Conservation (phyloP, 2,888 invertebrate species). For the Yponomeuta malinellus region DNA sequence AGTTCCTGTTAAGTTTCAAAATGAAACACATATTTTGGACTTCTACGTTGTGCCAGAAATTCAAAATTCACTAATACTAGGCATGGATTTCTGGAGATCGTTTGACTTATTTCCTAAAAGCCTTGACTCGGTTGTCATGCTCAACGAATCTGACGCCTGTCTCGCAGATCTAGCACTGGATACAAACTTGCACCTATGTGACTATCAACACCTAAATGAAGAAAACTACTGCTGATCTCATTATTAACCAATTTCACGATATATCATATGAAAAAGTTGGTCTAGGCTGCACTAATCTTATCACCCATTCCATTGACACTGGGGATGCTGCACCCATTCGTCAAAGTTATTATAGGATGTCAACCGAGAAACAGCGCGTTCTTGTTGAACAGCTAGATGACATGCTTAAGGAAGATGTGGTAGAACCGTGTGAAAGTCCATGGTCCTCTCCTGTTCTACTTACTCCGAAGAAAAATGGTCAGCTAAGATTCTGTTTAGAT, state of each 20-base stretch:
- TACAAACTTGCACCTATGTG: not conserved
- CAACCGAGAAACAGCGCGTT: slow-evolving; percentile 26
- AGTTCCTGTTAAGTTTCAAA: slow-evolving; percentile 11
- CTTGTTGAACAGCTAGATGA: slow-evolving; percentile 16
- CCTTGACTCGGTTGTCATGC: not conserved
- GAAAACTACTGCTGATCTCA: slow-evolving; percentile 7
- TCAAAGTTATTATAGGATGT: slow-evolving; percentile 25
- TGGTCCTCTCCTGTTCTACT: slow-evolving; percentile 27
- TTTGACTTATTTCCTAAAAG: slow-evolving; percentile 9
- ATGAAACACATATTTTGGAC: not conserved
- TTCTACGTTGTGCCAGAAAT: slow-evolving; percentile 14
- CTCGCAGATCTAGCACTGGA: not conserved
- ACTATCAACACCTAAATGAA: slow-evolving; percentile 11
- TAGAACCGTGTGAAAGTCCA: slow-evolving; percentile 27
- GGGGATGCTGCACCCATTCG: slow-evolving; percentile 13
- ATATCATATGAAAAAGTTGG: slow-evolving; percentile 24
- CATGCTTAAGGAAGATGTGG: slow-evolving; percentile 21
- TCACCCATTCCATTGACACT: slow-evolving; percentile 15
- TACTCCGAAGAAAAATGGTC: slow-evolving; percentile 21
- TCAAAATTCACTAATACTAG: slow-evolving; percentile 6
- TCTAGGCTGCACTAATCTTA: slow-evolving; percentile 20
- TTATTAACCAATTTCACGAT: slow-evolving; percentile 20
- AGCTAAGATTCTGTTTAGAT: slow-evolving; percentile 23
- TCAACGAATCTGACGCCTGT: not conserved
- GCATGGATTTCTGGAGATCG: slow-evolving; percentile 12